phyloP scores from a whole-genome alignment of 2,113 vertebrate species.

The Scortum barcoo region DNA sequence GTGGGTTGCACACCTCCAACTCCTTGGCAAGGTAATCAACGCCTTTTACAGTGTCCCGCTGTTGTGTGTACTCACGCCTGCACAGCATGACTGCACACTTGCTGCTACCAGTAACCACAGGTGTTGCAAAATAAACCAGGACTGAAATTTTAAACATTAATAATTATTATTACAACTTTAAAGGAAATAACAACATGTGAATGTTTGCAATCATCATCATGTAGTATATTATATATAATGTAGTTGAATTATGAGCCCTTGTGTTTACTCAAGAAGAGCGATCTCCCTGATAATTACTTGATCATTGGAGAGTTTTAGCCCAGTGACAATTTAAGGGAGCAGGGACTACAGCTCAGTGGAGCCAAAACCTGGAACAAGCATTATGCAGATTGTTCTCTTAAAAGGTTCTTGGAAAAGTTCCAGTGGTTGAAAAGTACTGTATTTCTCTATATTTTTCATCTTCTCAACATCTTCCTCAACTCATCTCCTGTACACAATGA shows the following conservation, averaged over 20 bases:
- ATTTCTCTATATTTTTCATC: neutral
- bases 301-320: neutral
- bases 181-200: too few relatives aligned
- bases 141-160: neutral
- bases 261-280: too few relatives aligned
- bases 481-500: neutral
- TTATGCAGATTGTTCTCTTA: neutral
- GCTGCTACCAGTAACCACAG: too few relatives aligned
- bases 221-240: too few relatives aligned
- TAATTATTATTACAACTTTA: too few relatives aligned
- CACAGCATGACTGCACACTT: too few relatives aligned
- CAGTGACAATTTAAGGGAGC: neutral
- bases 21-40: neutral
- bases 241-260: too few relatives aligned
- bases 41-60: neutral
- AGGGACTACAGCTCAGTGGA: neutral
- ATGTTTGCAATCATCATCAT: too few relatives aligned
- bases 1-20: neutral
- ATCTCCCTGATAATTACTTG: too few relatives aligned
- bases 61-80: too few relatives aligned
- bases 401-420: constrained; percentile 11
- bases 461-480: neutral
- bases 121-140: too few relatives aligned
- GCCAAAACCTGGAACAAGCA: neutral
- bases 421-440: neutral